Conservation (phyloP, 2,113 vertebrate genomes). For the Talpa occidentalis region DNA sequence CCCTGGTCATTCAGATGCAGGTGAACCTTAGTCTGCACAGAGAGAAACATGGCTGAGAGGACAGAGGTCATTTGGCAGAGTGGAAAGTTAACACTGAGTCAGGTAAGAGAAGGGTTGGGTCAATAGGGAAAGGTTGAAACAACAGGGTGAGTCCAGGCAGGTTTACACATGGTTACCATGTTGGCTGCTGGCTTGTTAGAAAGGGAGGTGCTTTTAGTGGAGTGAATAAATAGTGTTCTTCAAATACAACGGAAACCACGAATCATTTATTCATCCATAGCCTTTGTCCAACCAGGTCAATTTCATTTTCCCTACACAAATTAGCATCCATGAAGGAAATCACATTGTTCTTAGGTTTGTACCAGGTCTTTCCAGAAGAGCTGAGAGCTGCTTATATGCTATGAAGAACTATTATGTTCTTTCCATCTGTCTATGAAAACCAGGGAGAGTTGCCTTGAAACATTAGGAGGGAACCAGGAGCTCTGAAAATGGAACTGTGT, state of each 20-base stretch:
- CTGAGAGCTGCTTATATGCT: not conserved
- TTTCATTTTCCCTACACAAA: not conserved
- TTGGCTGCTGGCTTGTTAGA: not conserved
- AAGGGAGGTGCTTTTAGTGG: not conserved
- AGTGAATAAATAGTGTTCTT: not conserved
- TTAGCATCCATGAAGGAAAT: not conserved
- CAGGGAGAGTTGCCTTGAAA: not conserved
- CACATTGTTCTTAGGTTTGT: not conserved
- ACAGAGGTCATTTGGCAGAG: not conserved
- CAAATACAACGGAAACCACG: not conserved
- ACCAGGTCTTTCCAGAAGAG: not conserved
- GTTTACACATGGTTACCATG: not conserved
- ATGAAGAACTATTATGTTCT: not conserved
- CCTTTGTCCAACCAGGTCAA: not conserved
- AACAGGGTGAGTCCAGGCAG: no score
- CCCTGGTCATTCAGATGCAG: not conserved
- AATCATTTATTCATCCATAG: not conserved
- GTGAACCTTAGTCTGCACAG: not conserved
- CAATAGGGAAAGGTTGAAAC: not conserved
- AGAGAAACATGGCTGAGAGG: not conserved
- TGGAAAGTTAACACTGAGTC: not conserved
- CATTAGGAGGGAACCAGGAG: not conserved
- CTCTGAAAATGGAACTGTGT: not conserved
- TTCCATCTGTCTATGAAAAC: not conserved
- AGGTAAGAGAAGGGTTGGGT: not conserved